Evolutionary conservation across 1,140 invertebrate genomes (phyloP).

Genomic region (Pygmarrhopalites habei): DNA sequence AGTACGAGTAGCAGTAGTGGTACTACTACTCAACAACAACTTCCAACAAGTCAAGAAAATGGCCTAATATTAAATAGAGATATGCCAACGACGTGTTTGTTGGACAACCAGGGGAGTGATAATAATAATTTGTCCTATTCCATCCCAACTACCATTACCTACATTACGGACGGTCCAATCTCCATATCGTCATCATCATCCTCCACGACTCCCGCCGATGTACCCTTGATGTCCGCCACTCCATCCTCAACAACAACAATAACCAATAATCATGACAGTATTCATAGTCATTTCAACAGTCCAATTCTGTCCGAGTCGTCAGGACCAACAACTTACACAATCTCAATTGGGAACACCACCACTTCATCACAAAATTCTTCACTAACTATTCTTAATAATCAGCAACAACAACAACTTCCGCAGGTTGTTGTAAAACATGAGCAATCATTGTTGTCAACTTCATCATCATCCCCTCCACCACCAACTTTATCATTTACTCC

Average conservation of each 20-base stretch:
- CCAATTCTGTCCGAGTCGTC: conserved; percentile 9
- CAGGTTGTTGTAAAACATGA: conserved; percentile 12
- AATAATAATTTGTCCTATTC: too few relatives aligned
- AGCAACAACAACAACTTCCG: conserved; percentile 3
- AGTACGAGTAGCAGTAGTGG: too few relatives aligned
- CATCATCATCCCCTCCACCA: not conserved
- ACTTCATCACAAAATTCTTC: not conserved
- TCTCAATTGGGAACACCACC: not conserved
- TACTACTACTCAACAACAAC: too few relatives aligned
- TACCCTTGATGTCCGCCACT: too few relatives aligned
- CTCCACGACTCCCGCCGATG: too few relatives aligned
- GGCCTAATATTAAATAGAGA: too few relatives aligned
- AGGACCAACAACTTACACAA: conserved; percentile 1
- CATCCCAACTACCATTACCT: too few relatives aligned
- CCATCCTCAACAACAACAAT: conserved; percentile 4
- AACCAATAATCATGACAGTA: conserved; percentile 13
- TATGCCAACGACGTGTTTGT: too few relatives aligned
- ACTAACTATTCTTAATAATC: conserved; percentile 5
- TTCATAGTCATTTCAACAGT: conserved; percentile 11
- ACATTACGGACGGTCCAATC: too few relatives aligned
- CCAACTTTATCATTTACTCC: not conserved
- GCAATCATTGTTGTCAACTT: not conserved
- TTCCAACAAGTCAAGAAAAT: too few relatives aligned
- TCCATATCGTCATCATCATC: too few relatives aligned
- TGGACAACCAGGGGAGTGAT: too few relatives aligned